Base-by-base conservation (phyloP, 1,140 invertebrate genomes). In the Lepidurus arcticus region DNA sequence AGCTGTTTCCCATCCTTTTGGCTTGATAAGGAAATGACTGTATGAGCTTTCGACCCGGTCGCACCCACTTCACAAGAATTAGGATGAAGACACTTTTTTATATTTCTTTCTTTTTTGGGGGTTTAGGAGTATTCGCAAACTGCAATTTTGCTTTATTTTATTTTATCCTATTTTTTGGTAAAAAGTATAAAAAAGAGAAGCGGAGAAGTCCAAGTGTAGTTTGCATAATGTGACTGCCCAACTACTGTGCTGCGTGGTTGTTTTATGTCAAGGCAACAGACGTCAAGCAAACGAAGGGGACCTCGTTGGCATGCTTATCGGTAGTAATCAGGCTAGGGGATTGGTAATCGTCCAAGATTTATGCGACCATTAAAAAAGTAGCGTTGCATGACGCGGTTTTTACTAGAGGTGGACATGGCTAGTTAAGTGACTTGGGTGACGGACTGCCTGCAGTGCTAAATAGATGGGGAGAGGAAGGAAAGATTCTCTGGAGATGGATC, bases 341-440 rank as follows among this genome's bases (percentile, higher is more conserved):
- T 65, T 65, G 53, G 53, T 65, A 65, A 65, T 65, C 53, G 53
- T 65, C 47, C 53, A 65, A 8, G 53, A 65, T 65, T 65, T 65
- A 65, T 65, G 53, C 53, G 21, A 21, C 53, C 53, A 65, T 65
- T 65, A 65, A 65, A 34, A 34, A 65, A 65, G 53, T 65, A 65
- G 13, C 53, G n/a, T 65, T 65, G n/a, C 53, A 65, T 65, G 53
- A 65, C 53, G 53, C 53, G 53, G 53, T 65, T 65, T 65, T 21
- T 65, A 65, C 53, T 65, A 13, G 53, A 65, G 53, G 53, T n/a
- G 53, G 53, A 65, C 53, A 65, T 7, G 53, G 21, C 53, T 21
- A 65, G 53, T 65, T 65, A 65, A 65, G 53, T 65, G 53, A 65
- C 9, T 65, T 65, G 53, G 53, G 53, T 65, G 53, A 65, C 53